Base-by-base conservation (phyloP, 1,140 invertebrate genomes). In the Arctopsyche grandis region DNA sequence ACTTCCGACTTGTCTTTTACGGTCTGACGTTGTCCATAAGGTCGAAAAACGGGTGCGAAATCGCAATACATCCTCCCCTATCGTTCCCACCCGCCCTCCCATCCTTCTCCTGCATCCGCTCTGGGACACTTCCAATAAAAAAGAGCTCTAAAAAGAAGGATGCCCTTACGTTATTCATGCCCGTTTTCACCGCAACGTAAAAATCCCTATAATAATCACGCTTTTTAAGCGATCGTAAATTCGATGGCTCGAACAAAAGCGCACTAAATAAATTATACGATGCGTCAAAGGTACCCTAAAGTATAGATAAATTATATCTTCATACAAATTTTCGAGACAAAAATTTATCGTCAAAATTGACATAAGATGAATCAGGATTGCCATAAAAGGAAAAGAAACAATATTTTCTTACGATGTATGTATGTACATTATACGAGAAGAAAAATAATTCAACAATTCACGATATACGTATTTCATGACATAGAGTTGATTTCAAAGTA, bases 251-350 rank as follows among this genome's bases (percentile, higher is more conserved):
- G 48, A 52, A 52, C 10, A 52, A 52, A 52, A 52, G 48, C 10
- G 48, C 48, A 16, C 48, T 52, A 52, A 52, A 52, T 52, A 52
- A 52, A 52, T 52, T 52, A 52, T 52, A 52, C 12, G 29, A 38
- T 38, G 48, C 48, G 48, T 5, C 12, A 12, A 52, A 52, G 16
- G 48, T 52, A 16, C 10, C 12, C 48, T 52, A 12, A 12, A 16
- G 48, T 38, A 1, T 38, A 38, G 7, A 38, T 4, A 38, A 7
- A 38, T 38, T 38, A 7, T 38, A 38, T 38, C 29, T 38, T 38
- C 7, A 38, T 38, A 38, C 29, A 38, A n/a, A 38, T 38, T 38
- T 38, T 38, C 29, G 7, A 38, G 7, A 38, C 1, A 38, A 38
- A 38, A 38, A 38, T n/a, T n/a, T n/a, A n/a, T n/a, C n/a, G n/a